Percentiles rank a stretch among this genome's conserved stretches.
Conservation (phyloP, 2,797 vertebrate species). For the Peromyscus aztecus region DNA sequence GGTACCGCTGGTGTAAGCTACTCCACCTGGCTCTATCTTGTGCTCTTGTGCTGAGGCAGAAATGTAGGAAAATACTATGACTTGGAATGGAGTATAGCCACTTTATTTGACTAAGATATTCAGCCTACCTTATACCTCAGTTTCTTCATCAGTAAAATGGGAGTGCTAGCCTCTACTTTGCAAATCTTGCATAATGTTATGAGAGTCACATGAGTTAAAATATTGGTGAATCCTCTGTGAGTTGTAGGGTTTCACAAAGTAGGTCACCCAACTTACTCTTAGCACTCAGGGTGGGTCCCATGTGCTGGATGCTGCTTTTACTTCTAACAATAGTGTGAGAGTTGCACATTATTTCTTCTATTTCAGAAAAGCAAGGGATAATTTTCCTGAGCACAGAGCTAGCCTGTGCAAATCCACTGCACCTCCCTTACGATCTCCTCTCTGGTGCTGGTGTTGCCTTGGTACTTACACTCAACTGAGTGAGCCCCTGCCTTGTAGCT, state of each 20-base stretch:
- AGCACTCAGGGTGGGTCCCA: not conserved
- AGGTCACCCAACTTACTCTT: not conserved
- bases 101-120: not conserved
- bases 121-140: not conserved
- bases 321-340: not conserved
- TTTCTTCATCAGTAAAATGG: slow-evolving; percentile 47
- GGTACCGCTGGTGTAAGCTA: not conserved
- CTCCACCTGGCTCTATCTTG: not conserved
- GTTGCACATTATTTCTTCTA: not conserved
- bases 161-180: not conserved
- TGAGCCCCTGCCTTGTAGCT: not conserved
- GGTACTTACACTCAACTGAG: not conserved
- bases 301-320: not conserved
- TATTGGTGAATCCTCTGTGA: not conserved
- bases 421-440: not conserved
- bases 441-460: not conserved
- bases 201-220: not conserved
- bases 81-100: not conserved
- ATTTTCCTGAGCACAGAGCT: not conserved
- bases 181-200: not conserved
- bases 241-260: not conserved
- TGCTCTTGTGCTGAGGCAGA: not conserved
- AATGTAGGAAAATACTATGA: not conserved
- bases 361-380: not conserved
- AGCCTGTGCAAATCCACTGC: fast-evolving